phyloP scores from a whole-genome alignment of 2,113 vertebrate genomes.

The Melierax canorus region DNA sequence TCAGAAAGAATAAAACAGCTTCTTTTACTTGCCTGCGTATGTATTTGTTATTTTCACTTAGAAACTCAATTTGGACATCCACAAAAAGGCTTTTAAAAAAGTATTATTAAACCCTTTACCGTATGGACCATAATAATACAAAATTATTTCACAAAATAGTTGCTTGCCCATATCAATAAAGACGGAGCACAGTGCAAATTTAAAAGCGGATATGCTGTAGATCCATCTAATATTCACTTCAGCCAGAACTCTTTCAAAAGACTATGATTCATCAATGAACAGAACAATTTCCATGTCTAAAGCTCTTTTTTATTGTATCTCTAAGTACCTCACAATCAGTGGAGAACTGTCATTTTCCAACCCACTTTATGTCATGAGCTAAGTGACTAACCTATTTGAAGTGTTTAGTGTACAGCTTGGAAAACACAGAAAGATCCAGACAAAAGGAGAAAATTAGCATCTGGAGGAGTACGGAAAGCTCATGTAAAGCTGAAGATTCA shows the following conservation, averaged over 20 bases:
- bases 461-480: neutral
- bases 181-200: neutral
- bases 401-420: constrained; percentile 12
- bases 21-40: neutral
- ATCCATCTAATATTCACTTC: neutral
- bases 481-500: neutral
- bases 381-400: constrained; percentile 35
- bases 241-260: neutral
- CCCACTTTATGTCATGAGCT: constrained; percentile 30
- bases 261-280: constrained; percentile 1
- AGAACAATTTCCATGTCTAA: constrained; percentile 14
- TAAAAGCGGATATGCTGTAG: neutral
- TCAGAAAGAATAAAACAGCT: neutral
- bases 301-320: neutral
- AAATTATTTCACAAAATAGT: neutral
- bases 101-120: neutral
- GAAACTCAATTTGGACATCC: neutral
- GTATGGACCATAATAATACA: neutral
- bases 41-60: neutral
- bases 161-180: neutral
- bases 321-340: constrained; percentile 29
- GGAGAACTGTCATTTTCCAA: constrained; percentile 32
- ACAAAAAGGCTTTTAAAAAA: neutral
- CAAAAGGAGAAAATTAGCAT: neutral
- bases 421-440: constrained; percentile 12